Percentiles rank a stretch among this genome's conserved stretches.
These are phyloP conservation scores for Anniella stebbinsi DNA, from an alignment of 2,797 vertebrate genomes.

Conservation along the genomic window DNA sequence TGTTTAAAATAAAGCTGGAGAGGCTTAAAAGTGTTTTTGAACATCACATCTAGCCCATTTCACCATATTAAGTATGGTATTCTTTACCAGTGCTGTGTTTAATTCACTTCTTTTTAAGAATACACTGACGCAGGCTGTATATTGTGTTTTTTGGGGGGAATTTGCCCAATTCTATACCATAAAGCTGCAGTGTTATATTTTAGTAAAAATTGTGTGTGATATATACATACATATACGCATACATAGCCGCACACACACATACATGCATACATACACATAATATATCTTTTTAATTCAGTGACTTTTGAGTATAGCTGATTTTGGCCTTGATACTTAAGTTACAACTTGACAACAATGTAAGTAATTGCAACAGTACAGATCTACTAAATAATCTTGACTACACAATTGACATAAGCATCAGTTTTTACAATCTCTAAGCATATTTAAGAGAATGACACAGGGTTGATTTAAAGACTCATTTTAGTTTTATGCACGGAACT, in stretches of 20 bases:
- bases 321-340: not conserved
- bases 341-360: slow-evolving; percentile 2
- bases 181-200: fast-evolving
- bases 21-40: not conserved
- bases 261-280: too few species aligned
- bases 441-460: not conserved
- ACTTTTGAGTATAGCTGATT: not conserved
- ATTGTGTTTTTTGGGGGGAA: not conserved
- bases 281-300: not conserved
- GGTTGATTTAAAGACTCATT: not conserved
- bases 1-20: not conserved
- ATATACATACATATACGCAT: not conserved
- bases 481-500: not conserved
- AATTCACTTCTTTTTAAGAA: not conserved
- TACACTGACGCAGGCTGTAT: not conserved
- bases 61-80: not conserved
- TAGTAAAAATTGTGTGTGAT: not conserved
- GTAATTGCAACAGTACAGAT: not conserved
- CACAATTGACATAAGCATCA: not conserved
- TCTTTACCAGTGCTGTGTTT: not conserved
- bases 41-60: not conserved
- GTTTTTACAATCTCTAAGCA: not conserved
- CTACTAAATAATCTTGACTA: not conserved
- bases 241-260: too few species aligned
- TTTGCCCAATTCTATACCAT: not conserved